Evolutionary conservation across 2,888 invertebrate genomes (phyloP), one percentile per base, ranked within the genome.

Genomic region (Serripes groenlandicus): DNA sequence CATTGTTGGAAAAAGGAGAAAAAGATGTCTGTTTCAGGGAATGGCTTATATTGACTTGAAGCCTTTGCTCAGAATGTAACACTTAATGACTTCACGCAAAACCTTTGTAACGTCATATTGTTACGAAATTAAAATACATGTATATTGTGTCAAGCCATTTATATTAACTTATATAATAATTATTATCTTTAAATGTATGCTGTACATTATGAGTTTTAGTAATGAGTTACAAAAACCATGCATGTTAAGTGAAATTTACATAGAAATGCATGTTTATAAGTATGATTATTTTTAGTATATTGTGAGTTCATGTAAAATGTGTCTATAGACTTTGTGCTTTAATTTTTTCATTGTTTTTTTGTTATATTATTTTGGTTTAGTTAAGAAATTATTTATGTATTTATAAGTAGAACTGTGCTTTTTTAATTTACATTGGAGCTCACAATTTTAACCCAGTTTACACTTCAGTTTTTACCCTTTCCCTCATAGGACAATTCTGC

Each of bases 351-450:
- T n/a, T n/a, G n/a, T n/a, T n/a, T n/a, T 42, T 58, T 23, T 28
- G 58, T 58, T 23, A 58, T 58, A 28, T 58, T 58, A 5, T 58
- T 26, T 26, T 58, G 23, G 28, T 23, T 58, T 58, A n/a, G 18
- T 52, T 52, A 28, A 28, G 23, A 28, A 26, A 26, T 28, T 58
- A n/a, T 58, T 28, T 58, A 11, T 58, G n/a, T 58, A 58, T 58
- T 58, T 58, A 58, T 58, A 28, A 58, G 58, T 58, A 58, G 58
- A 58, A 58, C 3, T 58, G 58, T 58, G 58, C 58, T 58, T 58
- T 58, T 58, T 58, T 7, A 21, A 23, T 5, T 11, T 54, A 23
- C 23, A 54, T 54, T n/a, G 18, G 23, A 21, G 26, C 9, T 7
- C 28, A 58, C 28, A 4, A 26, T 21, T n/a, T 58, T 3, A 26